Evolutionary conservation across 2,888 invertebrate species (phyloP).

Genomic region (Zele albiditarsus): DNA sequence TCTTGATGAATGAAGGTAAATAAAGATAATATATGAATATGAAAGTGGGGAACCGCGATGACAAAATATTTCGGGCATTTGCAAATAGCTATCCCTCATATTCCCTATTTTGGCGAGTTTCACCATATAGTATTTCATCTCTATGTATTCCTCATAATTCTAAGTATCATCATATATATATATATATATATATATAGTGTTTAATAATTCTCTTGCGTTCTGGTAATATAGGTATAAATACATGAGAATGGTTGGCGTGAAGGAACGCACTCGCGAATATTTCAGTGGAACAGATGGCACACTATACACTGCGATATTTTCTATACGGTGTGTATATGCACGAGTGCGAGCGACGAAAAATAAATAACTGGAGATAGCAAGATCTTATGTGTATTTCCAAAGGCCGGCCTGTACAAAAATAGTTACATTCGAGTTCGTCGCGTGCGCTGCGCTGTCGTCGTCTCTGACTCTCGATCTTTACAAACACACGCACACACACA

Average conservation of each 20-base stretch:
- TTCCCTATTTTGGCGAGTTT: no score
- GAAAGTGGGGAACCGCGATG: no score
- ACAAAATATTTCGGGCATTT: no score
- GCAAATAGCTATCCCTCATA: no score
- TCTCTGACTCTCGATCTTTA: conserved; percentile 37
- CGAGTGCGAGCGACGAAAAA: conserved; percentile 1
- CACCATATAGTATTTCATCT: no score
- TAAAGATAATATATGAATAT: no score
- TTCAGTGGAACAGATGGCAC: conserved; percentile 34
- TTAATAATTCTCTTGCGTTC: not conserved
- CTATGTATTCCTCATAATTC: no score
- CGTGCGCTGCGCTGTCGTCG: conserved; percentile 24
- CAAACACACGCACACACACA: conserved; percentile 26
- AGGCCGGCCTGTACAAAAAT: conserved; percentile 30
- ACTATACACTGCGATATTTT: conserved; percentile 14
- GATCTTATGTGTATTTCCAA: conserved; percentile 43
- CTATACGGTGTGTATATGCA: not conserved
- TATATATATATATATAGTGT: not conserved
- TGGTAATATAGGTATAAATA: not conserved
- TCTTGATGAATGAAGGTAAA: not conserved
- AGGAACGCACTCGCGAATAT: conserved; percentile 20
- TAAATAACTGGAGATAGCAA: not conserved
- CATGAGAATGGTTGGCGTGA: not conserved
- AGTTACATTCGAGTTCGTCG: conserved; percentile 6
- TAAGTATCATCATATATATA: no score